Conservation (phyloP, 2,888 invertebrate genomes). For the Pristionchus fissidentatus region DNA sequence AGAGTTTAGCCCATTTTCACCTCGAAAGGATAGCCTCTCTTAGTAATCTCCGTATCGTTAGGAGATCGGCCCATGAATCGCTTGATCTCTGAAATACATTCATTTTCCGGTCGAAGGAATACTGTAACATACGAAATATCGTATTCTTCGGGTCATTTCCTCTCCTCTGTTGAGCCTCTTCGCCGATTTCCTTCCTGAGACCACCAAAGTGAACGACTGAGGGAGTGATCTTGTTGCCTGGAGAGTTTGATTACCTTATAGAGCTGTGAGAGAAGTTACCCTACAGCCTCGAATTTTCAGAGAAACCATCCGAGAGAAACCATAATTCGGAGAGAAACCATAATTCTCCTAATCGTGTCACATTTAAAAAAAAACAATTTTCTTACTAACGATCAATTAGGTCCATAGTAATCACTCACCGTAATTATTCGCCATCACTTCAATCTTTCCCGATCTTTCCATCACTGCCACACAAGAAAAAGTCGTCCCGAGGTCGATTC, state of each 20-base stretch:
- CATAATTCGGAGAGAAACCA: too few species aligned
- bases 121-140: neutral
- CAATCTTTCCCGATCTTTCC: neutral
- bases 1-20: neutral
- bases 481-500: conserved; percentile 24
- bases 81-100: neutral
- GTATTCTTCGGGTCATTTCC: neutral
- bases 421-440: neutral
- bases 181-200: neutral
- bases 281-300: too few species aligned
- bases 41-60: neutral
- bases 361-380: neutral
- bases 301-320: too few species aligned
- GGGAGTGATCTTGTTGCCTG: conserved; percentile 1
- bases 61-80: neutral
- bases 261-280: too few species aligned
- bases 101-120: neutral
- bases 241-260: neutral
- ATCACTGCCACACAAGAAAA: conserved; percentile 1
- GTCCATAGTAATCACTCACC: too few species aligned
- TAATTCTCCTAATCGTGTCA: too few species aligned
- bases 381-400: too few species aligned
- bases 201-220: neutral
- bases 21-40: neutral
- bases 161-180: neutral